These are phyloP conservation scores for Sebastes melanostomus DNA, from an alignment of 2,797 vertebrate genomes.

Conservation along the genomic window DNA sequence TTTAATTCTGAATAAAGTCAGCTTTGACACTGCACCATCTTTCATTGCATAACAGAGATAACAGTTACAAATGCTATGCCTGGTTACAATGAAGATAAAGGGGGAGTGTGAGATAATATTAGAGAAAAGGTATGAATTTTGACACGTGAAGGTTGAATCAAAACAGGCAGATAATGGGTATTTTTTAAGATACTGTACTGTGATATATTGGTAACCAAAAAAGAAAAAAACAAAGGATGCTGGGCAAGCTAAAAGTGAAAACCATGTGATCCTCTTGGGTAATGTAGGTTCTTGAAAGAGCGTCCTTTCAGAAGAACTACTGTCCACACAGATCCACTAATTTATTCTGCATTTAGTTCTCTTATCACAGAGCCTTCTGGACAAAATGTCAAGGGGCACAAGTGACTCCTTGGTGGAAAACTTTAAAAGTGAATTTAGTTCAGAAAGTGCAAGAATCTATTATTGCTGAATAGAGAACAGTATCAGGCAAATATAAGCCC, in stretches of 20 bases:
- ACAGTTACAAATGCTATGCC: constrained; percentile 58
- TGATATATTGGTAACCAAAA: constrained; percentile 35
- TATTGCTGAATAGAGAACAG: neutral
- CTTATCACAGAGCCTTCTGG: constrained; percentile 13
- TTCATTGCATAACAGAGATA: constrained; percentile 62
- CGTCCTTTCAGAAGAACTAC: constrained; percentile 10
- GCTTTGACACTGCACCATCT: constrained; percentile 51
- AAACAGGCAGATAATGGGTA: constrained; percentile 41
- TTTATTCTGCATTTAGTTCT: constrained; percentile 25
- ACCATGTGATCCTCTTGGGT: neutral
- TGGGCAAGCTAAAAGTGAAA: constrained; percentile 25
- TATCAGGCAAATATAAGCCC: neutral
- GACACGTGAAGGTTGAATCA: constrained; percentile 65
- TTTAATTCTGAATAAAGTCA: constrained; percentile 55
- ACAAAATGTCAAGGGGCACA: constrained; percentile 36
- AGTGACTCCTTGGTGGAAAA: neutral
- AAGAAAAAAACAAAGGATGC: constrained; percentile 9
- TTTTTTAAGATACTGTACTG: constrained; percentile 40
- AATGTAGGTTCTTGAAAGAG: neutral
- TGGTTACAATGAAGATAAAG: constrained; percentile 57
- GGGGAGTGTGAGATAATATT: constrained; percentile 39
- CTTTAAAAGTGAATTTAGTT: constrained; percentile 12
- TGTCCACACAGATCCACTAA: neutral
- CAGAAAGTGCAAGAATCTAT: constrained; percentile 5
- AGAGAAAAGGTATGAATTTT: constrained; percentile 33